A percentile compares a stretch with the other conserved stretches of the same genome.
Conservation (phyloP, 2,797 vertebrate genomes). For the Notamacropus eugenii region DNA sequence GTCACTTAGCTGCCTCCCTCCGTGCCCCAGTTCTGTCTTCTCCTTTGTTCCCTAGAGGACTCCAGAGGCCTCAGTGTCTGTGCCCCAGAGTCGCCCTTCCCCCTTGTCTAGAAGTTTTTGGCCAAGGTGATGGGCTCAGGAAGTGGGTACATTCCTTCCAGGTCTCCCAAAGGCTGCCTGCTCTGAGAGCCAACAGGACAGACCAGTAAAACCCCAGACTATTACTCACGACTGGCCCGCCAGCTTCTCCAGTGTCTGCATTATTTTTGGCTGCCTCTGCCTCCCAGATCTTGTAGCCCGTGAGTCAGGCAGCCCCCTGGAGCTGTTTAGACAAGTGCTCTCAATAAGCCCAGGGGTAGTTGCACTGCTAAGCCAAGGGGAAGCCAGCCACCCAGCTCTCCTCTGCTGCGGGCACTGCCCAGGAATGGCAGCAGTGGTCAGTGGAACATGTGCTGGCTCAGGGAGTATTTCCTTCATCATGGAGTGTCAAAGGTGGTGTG, state of each 20-base stretch:
- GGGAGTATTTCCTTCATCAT: neutral
- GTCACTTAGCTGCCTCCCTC: neutral
- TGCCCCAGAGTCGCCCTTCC: constrained; percentile 61
- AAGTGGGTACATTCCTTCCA: constrained; percentile 55
- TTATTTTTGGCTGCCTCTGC: constrained; percentile 89
- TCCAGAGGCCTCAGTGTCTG: neutral
- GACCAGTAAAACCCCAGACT: constrained; percentile 84
- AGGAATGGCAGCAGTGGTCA: neutral
- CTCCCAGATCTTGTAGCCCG: constrained; percentile 77
- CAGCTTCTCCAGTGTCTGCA: constrained; percentile 81
- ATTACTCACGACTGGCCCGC: constrained; percentile 85
- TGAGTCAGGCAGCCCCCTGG: constrained; percentile 81
- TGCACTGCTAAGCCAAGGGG: constrained; percentile 27
- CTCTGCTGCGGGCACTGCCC: neutral
- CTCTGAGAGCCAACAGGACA: constrained; percentile 63
- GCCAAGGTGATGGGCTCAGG: constrained; percentile 54
- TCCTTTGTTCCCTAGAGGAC: neutral
- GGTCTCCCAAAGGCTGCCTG: constrained; percentile 63
- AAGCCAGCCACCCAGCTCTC: constrained; percentile 12
- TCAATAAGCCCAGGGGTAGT: constrained; percentile 48
- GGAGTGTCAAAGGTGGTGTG: neutral
- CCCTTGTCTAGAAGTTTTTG: constrained; percentile 48
- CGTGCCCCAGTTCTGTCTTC: neutral
- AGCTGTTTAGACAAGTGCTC: constrained; percentile 76
- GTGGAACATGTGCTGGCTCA: neutral